These are phyloP conservation scores for Aegotheles bennettii DNA, from an alignment of 2,113 vertebrate species.

Conservation along the genomic window DNA sequence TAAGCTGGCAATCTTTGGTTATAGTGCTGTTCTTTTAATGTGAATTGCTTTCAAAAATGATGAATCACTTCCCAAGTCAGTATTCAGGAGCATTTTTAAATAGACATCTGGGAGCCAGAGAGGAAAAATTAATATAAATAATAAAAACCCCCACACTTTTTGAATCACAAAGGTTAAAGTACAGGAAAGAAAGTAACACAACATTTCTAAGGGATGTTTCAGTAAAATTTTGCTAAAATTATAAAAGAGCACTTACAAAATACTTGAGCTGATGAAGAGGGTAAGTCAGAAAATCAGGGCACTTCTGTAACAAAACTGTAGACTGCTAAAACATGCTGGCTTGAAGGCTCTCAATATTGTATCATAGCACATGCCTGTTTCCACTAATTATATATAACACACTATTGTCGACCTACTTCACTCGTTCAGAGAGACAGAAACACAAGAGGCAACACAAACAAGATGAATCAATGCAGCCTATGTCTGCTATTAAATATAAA, in stretches of 20 bases:
- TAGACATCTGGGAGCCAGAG: slow-evolving; percentile 21
- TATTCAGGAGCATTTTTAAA: slow-evolving; percentile 35
- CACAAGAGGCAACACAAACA: slow-evolving; percentile 10
- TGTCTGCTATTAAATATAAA: not conserved
- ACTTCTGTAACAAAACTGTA: not conserved
- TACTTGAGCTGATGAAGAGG: slow-evolving; percentile 12
- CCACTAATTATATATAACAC: not conserved
- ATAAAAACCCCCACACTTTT: not conserved
- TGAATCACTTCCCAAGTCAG: slow-evolving; percentile 36
- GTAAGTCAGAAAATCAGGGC: not conserved
- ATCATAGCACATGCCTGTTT: not conserved
- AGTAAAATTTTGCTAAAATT: not conserved
- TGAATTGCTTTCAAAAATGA: slow-evolving; percentile 36
- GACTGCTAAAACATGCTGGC: not conserved
- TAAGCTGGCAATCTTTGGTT: not conserved
- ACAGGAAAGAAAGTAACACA: not conserved
- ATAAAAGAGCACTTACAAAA: not conserved
- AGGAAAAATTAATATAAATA: slow-evolving; percentile 54
- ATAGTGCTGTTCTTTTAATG: not conserved
- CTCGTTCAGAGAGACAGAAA: not conserved
- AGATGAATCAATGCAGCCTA: not conserved
- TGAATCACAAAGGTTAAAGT: not conserved
- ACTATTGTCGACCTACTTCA: not conserved
- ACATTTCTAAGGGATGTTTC: slow-evolving; percentile 1
- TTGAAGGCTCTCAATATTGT: slow-evolving; percentile 23